Base-by-base conservation (phyloP, 2,113 vertebrate genomes). In the Petrocephalus microphthalmus region DNA sequence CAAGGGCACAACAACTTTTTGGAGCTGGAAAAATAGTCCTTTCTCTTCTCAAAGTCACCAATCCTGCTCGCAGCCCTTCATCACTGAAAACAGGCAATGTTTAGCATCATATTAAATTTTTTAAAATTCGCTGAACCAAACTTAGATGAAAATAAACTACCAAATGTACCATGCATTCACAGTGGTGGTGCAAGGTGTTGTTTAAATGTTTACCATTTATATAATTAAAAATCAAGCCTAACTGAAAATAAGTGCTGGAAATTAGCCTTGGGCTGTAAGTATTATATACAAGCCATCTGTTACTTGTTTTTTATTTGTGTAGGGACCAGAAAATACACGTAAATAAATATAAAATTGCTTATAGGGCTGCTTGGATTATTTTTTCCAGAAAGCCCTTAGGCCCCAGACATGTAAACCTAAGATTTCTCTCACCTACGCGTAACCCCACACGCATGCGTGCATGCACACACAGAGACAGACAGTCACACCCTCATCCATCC, bases 381-480 rank as follows among this genome's bases (percentile, higher is more conserved):
- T 10, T 11, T 42, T 47, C 45, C 81, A 47, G 17, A 49, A 83
- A 47, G 81, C 22, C 20, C 45, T 83, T 45, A 0, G 10, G 19
- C 37, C 81, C 81, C 22, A 45, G 37, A 49, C 45, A 49, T 83
- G 81, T 49, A 83, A 83, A 83, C 42, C 19, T 83, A n/a, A 49
- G 45, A 49, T 83, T 56, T n/a, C 25, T 85, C 45, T 54, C 52
- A 17, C 52, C 49, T 56, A 49, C 33, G 45, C 20, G n/a, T 54
- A 85, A 85, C 83, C 83, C 49, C 49, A 53, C 78, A 25, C 87
- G 51, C 57, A 45, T 52, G 60, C 84, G 67, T 74, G 17, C 88
- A 85, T 57, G 67, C 88, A 83, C 82, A 81, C 88, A 87, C 67
- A 88, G 82, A 88, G 33, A 88, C 87, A 88, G 52, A 84, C 89